Base-by-base conservation (phyloP, 2,888 invertebrate genomes). In the Chelonus formosanus region DNA sequence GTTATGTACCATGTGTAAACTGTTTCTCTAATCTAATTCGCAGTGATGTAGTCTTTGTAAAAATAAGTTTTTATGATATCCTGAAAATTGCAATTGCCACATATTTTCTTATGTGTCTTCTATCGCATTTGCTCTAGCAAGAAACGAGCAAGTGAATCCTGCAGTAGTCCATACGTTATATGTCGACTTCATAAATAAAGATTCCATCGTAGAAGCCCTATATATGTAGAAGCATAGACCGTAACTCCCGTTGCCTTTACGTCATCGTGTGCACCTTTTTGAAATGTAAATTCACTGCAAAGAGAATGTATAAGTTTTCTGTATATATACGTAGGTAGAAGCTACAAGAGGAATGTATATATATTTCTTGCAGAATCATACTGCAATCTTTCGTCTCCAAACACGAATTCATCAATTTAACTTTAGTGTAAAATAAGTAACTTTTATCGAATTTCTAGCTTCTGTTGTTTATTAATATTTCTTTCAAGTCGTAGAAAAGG, bases 181-280 rank as follows among this genome's bases (percentile, higher is more conserved):
- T 40, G 67, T 72, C 65, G 71, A 70, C 73, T 75, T 78, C 76
- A 78, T 78, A 78, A 78, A 78, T 78, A 77, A 78, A 78, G 76
- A 78, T 78, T 74, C 73, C 72, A 69, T 63, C 62, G 69, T 65
- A 68, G 68, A 68, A 67, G 65, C 66, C 56, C 69, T 67, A 68
- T 54, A 52, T 40, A 60, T 47, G 63, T 63, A 44, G 47, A 60
- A 48, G 60, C 36, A 50, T 53, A 45, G 57, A 58, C 67, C 43
- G 63, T 66, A 65, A 57, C 64, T 67, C 56, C 54, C 57, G 48
- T 56, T 63, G 56, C 55, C 57, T 63, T 57, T 63, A 62, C 64
- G 63, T 70, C 55, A 62, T 70, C 66, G 62, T 66, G 57, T 50
- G 57, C 65, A 40, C 40, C 71, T 74, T 76, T 76, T 78, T 77